Conservation (phyloP, 35 echinoderm and acorn worm genomes). For the Heliocidaris erythrogramma region DNA sequence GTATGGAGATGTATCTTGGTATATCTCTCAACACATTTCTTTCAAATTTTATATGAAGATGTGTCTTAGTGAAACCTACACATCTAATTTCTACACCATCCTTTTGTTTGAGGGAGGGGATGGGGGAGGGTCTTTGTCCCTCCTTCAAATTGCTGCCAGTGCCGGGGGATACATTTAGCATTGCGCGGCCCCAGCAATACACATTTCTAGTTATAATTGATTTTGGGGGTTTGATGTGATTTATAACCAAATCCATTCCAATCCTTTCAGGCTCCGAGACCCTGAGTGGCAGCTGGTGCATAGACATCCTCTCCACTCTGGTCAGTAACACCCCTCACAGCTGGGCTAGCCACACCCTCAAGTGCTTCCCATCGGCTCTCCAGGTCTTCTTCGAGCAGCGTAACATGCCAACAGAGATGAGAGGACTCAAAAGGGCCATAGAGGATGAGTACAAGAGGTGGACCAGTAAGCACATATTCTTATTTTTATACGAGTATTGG, state of each 20-base stretch:
- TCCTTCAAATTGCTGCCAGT: too few relatives aligned
- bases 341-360: constrained; percentile 91
- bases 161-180: too few relatives aligned
- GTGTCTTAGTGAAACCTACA: too few relatives aligned
- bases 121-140: too few relatives aligned
- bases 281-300: constrained; percentile 74
- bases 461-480: constrained; percentile 61
- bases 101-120: too few relatives aligned
- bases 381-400: constrained; percentile 91
- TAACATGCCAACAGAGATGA: constrained; percentile 59
- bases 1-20: too few relatives aligned
- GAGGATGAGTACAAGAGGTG: constrained; percentile 88
- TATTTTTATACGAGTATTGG: neutral
- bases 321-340: constrained; percentile 92
- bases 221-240: neutral
- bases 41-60: too few relatives aligned
- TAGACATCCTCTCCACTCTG: constrained; percentile 75
- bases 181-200: too few relatives aligned
- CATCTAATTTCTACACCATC: too few relatives aligned
- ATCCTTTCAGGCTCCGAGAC: constrained; percentile 79
- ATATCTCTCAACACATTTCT: too few relatives aligned
- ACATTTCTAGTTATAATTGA: neutral
- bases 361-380: constrained; percentile 89
- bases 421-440: constrained; percentile 79
- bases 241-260: too few relatives aligned